Conservation (phyloP, 2,888 invertebrate species). For the Kryphioiulus occultus region DNA sequence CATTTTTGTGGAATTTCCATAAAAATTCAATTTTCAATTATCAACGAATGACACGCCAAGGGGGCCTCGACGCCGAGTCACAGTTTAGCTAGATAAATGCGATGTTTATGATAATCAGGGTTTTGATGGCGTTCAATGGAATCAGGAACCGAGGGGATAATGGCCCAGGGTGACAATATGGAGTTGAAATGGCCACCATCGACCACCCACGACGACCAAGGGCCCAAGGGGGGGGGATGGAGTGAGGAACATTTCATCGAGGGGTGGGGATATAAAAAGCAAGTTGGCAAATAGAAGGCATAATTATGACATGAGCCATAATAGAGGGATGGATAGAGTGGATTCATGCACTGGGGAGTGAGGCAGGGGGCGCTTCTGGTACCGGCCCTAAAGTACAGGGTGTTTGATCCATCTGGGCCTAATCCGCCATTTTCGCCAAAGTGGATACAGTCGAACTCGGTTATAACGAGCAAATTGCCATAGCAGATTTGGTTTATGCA, state of each 20-base stretch:
- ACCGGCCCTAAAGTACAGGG: neutral
- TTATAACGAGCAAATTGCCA: too few species aligned
- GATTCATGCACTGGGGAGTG: neutral
- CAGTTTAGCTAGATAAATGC: slow-evolving; percentile 44
- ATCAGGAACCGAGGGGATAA: neutral
- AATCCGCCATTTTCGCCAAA: too few species aligned
- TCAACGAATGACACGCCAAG: slow-evolving; percentile 17
- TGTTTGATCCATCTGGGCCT: neutral
- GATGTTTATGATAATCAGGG: slow-evolving; percentile 43
- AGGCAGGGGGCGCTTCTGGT: neutral
- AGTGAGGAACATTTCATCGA: neutral
- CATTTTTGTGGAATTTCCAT: slow-evolving; percentile 33
- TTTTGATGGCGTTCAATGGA: neutral
- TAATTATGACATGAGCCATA: slow-evolving; percentile 5
- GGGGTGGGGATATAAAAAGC: neutral
- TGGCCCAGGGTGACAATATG: neutral
- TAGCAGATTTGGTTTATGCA: too few species aligned
- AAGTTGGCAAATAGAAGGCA: neutral
- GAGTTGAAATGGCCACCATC: neutral
- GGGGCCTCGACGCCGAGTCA: slow-evolving; percentile 2
- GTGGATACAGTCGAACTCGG: too few species aligned
- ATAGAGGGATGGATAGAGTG: neutral
- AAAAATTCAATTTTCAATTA: slow-evolving; percentile 47
- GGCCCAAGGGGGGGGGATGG: neutral
- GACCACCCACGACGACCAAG: neutral